Percentiles rank a stretch among this genome's conserved stretches.
Conservation (phyloP, 2,888 invertebrate species). For the Sarcophaga variegata region DNA sequence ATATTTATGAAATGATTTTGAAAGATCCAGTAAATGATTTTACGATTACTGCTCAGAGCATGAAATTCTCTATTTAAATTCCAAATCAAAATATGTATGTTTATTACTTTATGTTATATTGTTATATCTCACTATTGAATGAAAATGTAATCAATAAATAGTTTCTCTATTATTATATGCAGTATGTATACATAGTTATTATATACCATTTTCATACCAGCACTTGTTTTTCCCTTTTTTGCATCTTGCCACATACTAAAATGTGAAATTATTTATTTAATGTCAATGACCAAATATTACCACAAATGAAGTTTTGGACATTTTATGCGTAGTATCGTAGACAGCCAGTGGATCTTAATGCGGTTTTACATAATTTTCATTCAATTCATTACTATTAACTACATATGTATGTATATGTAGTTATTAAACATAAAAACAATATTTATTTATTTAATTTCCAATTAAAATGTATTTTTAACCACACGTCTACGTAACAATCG, state of each 20-base stretch:
- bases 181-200: not conserved
- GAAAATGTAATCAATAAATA: too few species aligned
- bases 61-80: too few species aligned
- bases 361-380: slow-evolving; percentile 31
- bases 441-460: too few species aligned
- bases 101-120: too few species aligned
- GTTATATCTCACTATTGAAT: too few species aligned
- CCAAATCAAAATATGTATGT: too few species aligned
- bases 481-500: too few species aligned
- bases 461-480: too few species aligned
- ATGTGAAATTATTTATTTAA: slow-evolving; percentile 39
- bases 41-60: not conserved
- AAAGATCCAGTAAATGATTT: not conserved
- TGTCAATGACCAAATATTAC: slow-evolving; percentile 49
- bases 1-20: not conserved
- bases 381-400: slow-evolving; percentile 16
- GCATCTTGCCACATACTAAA: not conserved
- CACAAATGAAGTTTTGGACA: slow-evolving; percentile 42
- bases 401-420: slow-evolving; percentile 7
- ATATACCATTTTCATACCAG: not conserved
- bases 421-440: not conserved
- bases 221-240: not conserved
- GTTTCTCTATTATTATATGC: too few species aligned
- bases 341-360: slow-evolving; percentile 28
- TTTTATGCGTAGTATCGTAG: slow-evolving; percentile 36